Percentiles rank a stretch among this genome's conserved stretches.
Conservation (phyloP, 2,888 invertebrate species). For the Hartigia nigra region DNA sequence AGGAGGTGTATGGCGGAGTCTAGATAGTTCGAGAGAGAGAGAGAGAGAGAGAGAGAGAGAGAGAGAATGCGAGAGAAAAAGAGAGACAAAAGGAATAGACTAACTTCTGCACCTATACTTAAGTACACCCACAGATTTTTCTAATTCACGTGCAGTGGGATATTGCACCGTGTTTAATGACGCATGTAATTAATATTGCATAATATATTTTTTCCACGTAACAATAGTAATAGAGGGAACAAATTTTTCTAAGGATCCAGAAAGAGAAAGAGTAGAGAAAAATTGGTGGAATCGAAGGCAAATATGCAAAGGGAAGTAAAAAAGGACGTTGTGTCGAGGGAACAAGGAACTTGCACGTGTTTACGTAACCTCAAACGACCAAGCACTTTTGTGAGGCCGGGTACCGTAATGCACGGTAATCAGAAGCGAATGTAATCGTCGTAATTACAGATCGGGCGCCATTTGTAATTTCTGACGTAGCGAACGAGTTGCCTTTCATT, state of each 20-base stretch:
- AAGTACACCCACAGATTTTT: background rate
- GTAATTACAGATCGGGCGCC: slow-evolving; percentile 35
- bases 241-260: too few relatives aligned
- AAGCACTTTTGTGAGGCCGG: background rate
- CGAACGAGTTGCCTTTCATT: slow-evolving; percentile 3
- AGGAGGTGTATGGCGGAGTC: slow-evolving; percentile 9
- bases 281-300: background rate
- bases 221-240: background rate
- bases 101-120: background rate
- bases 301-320: background rate
- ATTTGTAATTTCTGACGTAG: background rate
- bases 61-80: too few relatives aligned
- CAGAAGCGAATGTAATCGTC: slow-evolving; percentile 40
- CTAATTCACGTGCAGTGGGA: background rate
- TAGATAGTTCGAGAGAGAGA: background rate
- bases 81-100: background rate
- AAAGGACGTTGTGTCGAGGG: background rate
- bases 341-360: background rate
- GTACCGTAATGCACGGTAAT: slow-evolving; percentile 24
- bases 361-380: background rate
- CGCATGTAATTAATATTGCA: background rate
- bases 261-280: too few relatives aligned
- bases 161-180: background rate
- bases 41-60: background rate
- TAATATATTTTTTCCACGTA: background rate